phyloP scores from a whole-genome alignment of 2,888 invertebrate genomes.

The Tenthredo scrophulariae region DNA sequence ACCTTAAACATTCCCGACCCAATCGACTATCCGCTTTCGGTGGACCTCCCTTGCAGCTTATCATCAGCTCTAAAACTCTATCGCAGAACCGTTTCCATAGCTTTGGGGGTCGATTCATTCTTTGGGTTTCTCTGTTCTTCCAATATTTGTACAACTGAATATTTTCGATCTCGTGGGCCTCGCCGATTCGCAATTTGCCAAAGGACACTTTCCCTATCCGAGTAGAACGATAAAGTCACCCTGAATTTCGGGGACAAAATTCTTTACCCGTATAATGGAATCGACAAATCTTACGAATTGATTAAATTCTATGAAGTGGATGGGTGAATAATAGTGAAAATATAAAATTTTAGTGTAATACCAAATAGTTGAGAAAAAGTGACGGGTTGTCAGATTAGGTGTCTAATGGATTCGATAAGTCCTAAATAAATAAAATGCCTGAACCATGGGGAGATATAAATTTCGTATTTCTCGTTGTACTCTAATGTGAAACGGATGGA shows the following conservation, averaged over 20 bases:
- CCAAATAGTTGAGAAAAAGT: background rate
- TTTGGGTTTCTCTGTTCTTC: background rate
- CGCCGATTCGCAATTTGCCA: background rate
- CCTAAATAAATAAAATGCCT: background rate
- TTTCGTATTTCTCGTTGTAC: background rate
- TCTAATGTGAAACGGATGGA: background rate
- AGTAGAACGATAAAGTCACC: background rate
- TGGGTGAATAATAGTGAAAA: background rate
- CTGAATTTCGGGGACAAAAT: background rate
- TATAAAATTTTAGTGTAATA: background rate
- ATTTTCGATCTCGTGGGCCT: background rate
- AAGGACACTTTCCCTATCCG: background rate
- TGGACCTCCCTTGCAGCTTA: background rate
- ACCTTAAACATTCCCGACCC: background rate
- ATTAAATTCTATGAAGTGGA: background rate
- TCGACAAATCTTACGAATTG: background rate
- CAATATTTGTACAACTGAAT: background rate
- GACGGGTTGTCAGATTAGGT: background rate
- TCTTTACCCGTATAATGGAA: background rate
- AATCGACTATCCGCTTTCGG: background rate
- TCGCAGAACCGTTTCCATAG: background rate
- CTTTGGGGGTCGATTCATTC: background rate
- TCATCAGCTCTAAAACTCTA: background rate
- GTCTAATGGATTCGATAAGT: background rate
- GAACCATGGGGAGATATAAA: background rate